phyloP scores from a whole-genome alignment of 2,797 vertebrate genomes.

The Neosalanx taihuensis region DNA sequence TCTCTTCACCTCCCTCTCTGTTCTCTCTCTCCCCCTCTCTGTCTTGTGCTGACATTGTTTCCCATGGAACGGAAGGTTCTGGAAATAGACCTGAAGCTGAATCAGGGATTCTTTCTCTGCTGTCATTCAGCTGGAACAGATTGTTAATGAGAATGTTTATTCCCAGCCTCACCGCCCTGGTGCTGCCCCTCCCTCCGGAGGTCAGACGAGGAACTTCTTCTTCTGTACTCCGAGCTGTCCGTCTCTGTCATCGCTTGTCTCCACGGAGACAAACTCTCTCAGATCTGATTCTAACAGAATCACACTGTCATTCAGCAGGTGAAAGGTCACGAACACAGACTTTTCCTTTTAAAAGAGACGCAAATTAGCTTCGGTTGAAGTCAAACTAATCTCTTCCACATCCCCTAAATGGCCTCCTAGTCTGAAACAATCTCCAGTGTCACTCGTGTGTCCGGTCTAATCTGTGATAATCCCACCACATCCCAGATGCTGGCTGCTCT shows the following conservation, averaged over 20 bases:
- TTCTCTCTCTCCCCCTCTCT: slow-evolving; percentile 20
- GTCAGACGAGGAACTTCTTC: slow-evolving; percentile 45
- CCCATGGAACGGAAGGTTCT: slow-evolving; percentile 6
- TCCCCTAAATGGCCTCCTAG: slow-evolving; percentile 23
- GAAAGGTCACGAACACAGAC: neutral
- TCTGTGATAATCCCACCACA: slow-evolving; percentile 53
- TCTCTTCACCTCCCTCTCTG: neutral
- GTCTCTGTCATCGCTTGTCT: slow-evolving; percentile 18
- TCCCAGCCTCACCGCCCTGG: slow-evolving; percentile 23
- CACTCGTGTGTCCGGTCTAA: slow-evolving; percentile 34
- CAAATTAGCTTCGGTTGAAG: neutral
- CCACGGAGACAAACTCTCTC: neutral
- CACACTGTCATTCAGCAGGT: neutral
- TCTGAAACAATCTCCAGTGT: slow-evolving; percentile 18
- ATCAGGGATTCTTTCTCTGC: slow-evolving; percentile 24
- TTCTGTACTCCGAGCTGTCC: slow-evolving; percentile 30
- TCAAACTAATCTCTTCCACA: neutral
- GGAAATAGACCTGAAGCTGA: slow-evolving; percentile 41
- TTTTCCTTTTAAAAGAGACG: neutral
- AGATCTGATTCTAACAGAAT: neutral
- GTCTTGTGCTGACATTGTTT: slow-evolving; percentile 37
- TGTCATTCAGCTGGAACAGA: neutral
- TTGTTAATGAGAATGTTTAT: slow-evolving; percentile 33
- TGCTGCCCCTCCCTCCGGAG: slow-evolving; percentile 42
- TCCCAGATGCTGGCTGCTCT: slow-evolving; percentile 30